Evolutionary conservation across 2,888 invertebrate species (phyloP).

Genomic region (Limenitis arthemis): DNA sequence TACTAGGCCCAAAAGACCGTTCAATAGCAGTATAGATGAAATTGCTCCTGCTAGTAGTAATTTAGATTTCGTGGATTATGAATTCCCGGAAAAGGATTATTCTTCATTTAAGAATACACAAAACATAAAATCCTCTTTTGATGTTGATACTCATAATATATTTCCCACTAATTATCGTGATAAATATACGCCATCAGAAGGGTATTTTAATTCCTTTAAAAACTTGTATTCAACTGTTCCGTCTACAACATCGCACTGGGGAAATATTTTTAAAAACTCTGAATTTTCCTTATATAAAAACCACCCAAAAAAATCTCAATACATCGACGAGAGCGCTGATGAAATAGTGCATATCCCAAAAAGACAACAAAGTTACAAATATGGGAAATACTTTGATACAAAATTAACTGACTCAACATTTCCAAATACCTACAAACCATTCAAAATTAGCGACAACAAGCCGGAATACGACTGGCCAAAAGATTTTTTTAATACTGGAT

Average conservation of each 20-base stretch:
- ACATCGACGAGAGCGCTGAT: slow-evolving; percentile 36
- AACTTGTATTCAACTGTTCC: slow-evolving; percentile 41
- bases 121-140: slow-evolving; percentile 36
- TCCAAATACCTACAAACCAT: slow-evolving; percentile 36
- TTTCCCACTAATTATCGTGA: slow-evolving; percentile 34
- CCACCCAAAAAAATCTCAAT: slow-evolving; percentile 39
- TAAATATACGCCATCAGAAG: slow-evolving; percentile 39
- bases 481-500: slow-evolving; percentile 43
- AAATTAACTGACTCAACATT: slow-evolving; percentile 41
- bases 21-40: slow-evolving; percentile 43
- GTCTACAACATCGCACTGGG: slow-evolving; percentile 47
- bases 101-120: slow-evolving; percentile 46
- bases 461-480: slow-evolving; percentile 44
- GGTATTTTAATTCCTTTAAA: slow-evolving; percentile 45
- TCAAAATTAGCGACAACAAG: slow-evolving; percentile 36
- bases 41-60: slow-evolving; percentile 52
- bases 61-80: slow-evolving; percentile 42
- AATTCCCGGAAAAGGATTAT: slow-evolving; percentile 42
- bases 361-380: slow-evolving; percentile 37
- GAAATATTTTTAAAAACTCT: slow-evolving; percentile 44
- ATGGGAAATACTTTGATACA: slow-evolving; percentile 38
- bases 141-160: slow-evolving; percentile 35
- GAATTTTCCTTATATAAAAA: slow-evolving; percentile 42
- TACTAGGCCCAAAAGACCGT: no score
- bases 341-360: slow-evolving; percentile 57